A percentile compares a stretch with the other conserved stretches of the same genome.
These are phyloP conservation scores for Euleptes europaea DNA, from an alignment of 2,113 vertebrate genomes.

Conservation along the genomic window DNA sequence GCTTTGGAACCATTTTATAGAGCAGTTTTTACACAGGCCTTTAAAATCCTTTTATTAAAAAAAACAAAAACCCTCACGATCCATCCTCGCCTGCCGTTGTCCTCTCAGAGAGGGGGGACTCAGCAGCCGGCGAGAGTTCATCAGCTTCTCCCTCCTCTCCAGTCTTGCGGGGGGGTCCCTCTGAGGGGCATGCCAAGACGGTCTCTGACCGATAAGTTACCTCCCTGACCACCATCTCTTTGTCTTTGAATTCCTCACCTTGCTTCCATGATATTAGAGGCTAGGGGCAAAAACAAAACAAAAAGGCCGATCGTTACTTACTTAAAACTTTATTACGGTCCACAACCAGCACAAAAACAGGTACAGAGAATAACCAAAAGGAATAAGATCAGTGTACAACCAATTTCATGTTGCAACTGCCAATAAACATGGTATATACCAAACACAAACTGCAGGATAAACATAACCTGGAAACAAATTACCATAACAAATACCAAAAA, in stretches of 20 bases:
- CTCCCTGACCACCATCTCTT: neutral
- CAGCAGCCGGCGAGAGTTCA: too few relatives aligned
- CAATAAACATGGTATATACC: too few relatives aligned
- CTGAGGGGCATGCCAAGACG: accelerated
- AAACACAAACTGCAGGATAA: too few relatives aligned
- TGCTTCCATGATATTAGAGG: neutral
- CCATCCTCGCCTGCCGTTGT: accelerated
- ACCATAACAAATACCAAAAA: too few relatives aligned
- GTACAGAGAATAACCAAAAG: too few relatives aligned
- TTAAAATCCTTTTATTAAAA: neutral
- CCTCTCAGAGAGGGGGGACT: neutral
- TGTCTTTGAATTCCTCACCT: neutral
- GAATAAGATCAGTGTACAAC: too few relatives aligned
- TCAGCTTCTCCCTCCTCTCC: too few relatives aligned
- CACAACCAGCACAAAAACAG: too few relatives aligned
- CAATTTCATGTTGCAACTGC: too few relatives aligned
- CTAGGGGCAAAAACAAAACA: neutral
- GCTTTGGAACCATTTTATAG: neutral
- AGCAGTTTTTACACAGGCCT: neutral
- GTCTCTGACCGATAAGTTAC: neutral
- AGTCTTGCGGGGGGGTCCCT: neutral
- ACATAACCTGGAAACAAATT: too few relatives aligned
- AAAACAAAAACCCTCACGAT: accelerated
- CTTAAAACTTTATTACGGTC: too few relatives aligned
- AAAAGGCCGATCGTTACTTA: too few relatives aligned